Conservation (phyloP, 92 coral and sea anemone genomes). For the Hydrozoanthus gracilis region DNA sequence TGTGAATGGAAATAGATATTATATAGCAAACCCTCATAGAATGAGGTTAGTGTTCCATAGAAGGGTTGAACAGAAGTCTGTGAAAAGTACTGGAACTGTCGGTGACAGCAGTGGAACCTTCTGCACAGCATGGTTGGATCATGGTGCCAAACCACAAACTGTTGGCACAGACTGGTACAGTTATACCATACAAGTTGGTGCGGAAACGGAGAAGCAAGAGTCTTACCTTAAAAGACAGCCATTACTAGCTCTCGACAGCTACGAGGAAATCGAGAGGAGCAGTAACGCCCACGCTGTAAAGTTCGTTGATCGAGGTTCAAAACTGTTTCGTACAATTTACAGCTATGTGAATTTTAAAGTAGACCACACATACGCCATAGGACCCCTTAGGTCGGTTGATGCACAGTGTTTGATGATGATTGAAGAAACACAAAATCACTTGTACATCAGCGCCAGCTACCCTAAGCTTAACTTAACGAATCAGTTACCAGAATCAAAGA, state of each 20-base stretch:
- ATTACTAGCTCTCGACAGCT: background rate
- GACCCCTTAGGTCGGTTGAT: conserved; percentile 29
- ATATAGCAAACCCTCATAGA: conserved; percentile 12
- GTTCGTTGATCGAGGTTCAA: conserved; percentile 12
- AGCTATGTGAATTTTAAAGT: conserved; percentile 36
- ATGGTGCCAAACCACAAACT: conserved; percentile 22
- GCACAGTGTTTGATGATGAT: conserved; percentile 24
- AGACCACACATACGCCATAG: conserved; percentile 4
- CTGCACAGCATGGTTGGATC: conserved; percentile 40
- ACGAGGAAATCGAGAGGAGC: background rate
- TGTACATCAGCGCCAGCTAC: conserved; percentile 31
- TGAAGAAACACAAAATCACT: background rate
- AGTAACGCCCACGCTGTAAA: conserved; percentile 11
- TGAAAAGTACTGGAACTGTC: conserved; percentile 19
- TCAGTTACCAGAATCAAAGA: conserved; percentile 9
- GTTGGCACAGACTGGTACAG: conserved; percentile 1
- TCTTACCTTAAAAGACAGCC: background rate
- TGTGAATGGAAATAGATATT: conserved; percentile 36
- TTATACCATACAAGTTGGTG: conserved; percentile 21
- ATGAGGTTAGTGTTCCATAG: conserved; percentile 24
- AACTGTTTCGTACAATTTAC: background rate
- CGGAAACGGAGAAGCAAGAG: background rate
- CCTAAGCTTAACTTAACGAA: conserved; percentile 21
- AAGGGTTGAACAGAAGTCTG: conserved; percentile 8
- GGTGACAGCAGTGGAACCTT: conserved; percentile 22